Conservation (phyloP, 2,113 vertebrate species). For the Phaethornis superciliosus region DNA sequence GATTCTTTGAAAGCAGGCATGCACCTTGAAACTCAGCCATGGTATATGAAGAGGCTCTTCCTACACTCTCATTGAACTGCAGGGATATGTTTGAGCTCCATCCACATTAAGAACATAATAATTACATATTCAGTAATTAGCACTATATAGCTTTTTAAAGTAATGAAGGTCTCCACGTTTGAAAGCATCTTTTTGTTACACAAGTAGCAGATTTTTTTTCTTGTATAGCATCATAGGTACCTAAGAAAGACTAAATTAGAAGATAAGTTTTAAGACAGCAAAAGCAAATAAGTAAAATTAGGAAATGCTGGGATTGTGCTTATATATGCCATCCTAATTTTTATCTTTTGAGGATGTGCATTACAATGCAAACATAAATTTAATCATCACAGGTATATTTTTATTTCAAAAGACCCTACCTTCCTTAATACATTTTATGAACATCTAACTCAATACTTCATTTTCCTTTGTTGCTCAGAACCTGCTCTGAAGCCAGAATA, state of each 20-base stretch:
- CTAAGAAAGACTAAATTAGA: background rate
- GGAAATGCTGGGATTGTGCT: background rate
- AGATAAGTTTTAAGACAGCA: background rate
- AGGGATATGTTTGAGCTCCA: background rate
- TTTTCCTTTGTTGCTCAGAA: background rate
- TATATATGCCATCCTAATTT: background rate
- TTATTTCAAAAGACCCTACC: background rate
- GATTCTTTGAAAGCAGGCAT: background rate
- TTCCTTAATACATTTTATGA: background rate
- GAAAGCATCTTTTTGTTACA: background rate
- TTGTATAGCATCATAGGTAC: background rate
- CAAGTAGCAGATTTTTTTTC: background rate
- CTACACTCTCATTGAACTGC: background rate
- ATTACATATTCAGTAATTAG: background rate
- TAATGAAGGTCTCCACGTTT: background rate
- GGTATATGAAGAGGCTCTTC: background rate
- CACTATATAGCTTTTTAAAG: background rate
- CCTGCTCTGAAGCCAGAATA: slow-evolving; percentile 30
- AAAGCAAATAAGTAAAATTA: background rate
- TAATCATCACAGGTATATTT: background rate
- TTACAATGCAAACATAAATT: background rate
- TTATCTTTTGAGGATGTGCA: background rate
- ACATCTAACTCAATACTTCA: background rate
- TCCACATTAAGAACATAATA: background rate
- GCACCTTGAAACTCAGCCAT: background rate